Percentiles rank a stretch among this genome's conserved stretches.
Conservation (phyloP, 2,797 vertebrate species). For the Leptodactylus fallax region DNA sequence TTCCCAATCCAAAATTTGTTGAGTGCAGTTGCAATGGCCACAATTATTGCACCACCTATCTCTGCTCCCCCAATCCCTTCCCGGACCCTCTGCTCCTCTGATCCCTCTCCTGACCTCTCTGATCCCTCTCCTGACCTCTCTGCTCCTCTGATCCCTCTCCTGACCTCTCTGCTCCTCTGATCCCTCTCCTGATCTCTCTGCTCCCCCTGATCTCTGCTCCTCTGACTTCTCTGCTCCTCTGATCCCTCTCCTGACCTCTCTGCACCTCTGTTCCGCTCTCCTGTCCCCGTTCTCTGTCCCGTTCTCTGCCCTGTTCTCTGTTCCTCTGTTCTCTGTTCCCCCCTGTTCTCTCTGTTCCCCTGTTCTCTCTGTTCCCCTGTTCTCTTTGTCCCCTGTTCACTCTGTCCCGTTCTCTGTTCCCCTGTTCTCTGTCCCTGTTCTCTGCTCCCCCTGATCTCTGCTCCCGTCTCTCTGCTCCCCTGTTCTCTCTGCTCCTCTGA, state of each 20-base stretch:
- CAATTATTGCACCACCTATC: not conserved
- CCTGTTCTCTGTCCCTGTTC: not conserved
- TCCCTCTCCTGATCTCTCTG: not conserved
- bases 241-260: not conserved
- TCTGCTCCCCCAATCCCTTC: not conserved
- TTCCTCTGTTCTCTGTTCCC: not conserved
- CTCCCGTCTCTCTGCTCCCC: not conserved
- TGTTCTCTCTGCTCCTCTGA: not conserved
- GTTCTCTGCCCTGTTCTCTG: not conserved
- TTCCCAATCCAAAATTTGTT: too few species aligned
- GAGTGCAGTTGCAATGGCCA: too few species aligned
- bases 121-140: not conserved
- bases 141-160: not conserved
- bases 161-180: not conserved
- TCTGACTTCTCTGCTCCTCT: not conserved
- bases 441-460: not conserved
- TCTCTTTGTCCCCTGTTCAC: not conserved
- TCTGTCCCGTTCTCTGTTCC: not conserved
- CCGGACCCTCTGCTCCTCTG: not conserved
- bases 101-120: not conserved
- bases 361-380: not conserved
- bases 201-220: not conserved
- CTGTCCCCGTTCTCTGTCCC: not conserved
- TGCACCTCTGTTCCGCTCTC: not conserved
- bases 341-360: not conserved